Conservation (phyloP, 2,113 vertebrate species). For the Phalacrocorax pelagicus region DNA sequence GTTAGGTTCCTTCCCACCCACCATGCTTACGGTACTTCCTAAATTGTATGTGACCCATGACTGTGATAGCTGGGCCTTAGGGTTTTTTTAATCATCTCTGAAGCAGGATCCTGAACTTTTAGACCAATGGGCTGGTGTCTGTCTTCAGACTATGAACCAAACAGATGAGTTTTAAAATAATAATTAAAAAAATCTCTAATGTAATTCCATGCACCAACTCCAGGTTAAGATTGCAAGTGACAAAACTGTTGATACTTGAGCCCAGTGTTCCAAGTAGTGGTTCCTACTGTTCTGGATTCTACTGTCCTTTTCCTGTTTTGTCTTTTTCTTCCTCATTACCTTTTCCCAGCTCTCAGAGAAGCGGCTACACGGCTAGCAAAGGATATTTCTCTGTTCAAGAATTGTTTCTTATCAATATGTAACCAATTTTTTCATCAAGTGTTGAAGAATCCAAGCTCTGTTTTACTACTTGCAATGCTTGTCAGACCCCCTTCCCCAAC, state of each 20-base stretch:
- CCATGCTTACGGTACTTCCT: background rate
- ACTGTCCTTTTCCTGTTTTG: background rate
- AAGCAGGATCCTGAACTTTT: background rate
- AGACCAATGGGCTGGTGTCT: background rate
- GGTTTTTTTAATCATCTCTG: background rate
- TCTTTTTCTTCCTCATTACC: background rate
- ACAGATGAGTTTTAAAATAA: background rate
- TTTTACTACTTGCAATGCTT: background rate
- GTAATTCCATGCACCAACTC: background rate
- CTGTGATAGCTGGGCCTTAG: background rate
- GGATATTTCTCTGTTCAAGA: background rate
- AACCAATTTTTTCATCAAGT: background rate
- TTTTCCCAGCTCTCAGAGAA: background rate
- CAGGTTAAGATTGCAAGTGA: background rate
- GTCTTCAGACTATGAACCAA: background rate
- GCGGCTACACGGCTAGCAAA: background rate
- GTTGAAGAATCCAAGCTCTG: background rate
- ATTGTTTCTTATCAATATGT: background rate
- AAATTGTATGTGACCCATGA: background rate
- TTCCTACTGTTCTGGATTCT: background rate
- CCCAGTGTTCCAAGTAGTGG: background rate
- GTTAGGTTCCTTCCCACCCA: background rate
- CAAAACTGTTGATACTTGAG: background rate
- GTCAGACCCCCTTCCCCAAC: background rate
- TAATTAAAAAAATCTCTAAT: background rate